phyloP scores from a whole-genome alignment of 2,797 vertebrate species.

The Micromesistius poutassou region DNA sequence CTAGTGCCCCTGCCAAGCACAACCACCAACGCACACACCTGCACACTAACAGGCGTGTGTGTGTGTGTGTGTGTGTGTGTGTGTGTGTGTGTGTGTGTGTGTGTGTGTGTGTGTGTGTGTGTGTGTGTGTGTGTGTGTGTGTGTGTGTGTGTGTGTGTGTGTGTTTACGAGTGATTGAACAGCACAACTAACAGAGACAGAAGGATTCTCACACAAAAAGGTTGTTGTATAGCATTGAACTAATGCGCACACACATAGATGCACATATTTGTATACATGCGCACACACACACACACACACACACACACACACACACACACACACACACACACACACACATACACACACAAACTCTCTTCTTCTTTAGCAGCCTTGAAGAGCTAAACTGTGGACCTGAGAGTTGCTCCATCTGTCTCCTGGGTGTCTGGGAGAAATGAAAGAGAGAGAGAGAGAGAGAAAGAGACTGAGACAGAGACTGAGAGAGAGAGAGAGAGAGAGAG shows the following conservation, averaged over 20 bases:
- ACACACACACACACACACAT: slow-evolving; percentile 29
- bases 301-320: slow-evolving; percentile 18
- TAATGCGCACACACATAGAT: slow-evolving; percentile 9
- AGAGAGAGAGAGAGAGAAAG: slow-evolving; percentile 54
- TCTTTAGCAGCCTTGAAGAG: slow-evolving; percentile 72
- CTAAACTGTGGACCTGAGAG: slow-evolving; percentile 78
- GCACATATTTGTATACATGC: too few species aligned
- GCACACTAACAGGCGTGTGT: neutral
- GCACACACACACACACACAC: too few species aligned
- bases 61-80: too few species aligned
- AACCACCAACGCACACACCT: slow-evolving; percentile 24
- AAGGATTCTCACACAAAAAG: slow-evolving; percentile 2
- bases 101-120: slow-evolving; percentile 12
- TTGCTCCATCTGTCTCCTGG: slow-evolving; percentile 70
- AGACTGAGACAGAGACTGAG: slow-evolving; percentile 41
- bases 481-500: slow-evolving; percentile 43
- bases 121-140: too few species aligned
- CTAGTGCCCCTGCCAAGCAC: slow-evolving; percentile 45
- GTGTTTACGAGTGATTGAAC: neutral
- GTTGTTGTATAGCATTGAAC: neutral
- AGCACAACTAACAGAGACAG: slow-evolving; percentile 10
- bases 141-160: too few species aligned
- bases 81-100: neutral
- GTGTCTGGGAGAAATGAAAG: slow-evolving; percentile 30
- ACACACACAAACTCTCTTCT: slow-evolving; percentile 53